These are phyloP conservation scores for Centrocercus urophasianus DNA, from an alignment of 2,113 vertebrate genomes.

Conservation along the genomic window DNA sequence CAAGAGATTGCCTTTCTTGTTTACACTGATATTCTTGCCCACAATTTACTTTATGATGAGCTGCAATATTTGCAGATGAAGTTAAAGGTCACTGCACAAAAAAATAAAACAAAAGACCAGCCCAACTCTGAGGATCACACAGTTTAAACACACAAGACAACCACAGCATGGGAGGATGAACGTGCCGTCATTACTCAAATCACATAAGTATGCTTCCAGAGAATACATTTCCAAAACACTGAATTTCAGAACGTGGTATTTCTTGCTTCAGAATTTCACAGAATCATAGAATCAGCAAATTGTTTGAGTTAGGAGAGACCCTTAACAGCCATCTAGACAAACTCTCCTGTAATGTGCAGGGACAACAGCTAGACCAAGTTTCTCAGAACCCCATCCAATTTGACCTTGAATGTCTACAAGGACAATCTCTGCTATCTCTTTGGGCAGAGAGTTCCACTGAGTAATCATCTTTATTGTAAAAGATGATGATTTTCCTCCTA, in stretches of 20 bases:
- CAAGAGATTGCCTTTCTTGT: background rate
- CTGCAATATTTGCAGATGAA: background rate
- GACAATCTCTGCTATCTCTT: no score
- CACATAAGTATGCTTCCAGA: background rate
- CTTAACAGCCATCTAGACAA: no score
- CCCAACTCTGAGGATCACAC: background rate
- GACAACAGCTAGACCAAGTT: no score
- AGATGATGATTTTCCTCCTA: no score
- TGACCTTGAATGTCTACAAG: no score
- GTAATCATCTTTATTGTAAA: no score
- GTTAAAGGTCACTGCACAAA: background rate
- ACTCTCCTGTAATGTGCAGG: no score
- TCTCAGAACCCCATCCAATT: no score
- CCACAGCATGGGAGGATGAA: background rate
- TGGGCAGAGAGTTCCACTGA: no score
- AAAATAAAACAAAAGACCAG: background rate
- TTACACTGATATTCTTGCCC: background rate
- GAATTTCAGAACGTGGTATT: background rate
- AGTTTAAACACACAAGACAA: background rate
- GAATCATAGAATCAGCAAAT: no score
- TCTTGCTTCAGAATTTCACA: background rate
- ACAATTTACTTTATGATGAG: background rate
- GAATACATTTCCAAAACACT: background rate
- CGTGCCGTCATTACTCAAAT: background rate
- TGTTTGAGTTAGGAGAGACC: no score